Conservation (phyloP, 1,140 invertebrate species). For the Drosophila parvula region DNA sequence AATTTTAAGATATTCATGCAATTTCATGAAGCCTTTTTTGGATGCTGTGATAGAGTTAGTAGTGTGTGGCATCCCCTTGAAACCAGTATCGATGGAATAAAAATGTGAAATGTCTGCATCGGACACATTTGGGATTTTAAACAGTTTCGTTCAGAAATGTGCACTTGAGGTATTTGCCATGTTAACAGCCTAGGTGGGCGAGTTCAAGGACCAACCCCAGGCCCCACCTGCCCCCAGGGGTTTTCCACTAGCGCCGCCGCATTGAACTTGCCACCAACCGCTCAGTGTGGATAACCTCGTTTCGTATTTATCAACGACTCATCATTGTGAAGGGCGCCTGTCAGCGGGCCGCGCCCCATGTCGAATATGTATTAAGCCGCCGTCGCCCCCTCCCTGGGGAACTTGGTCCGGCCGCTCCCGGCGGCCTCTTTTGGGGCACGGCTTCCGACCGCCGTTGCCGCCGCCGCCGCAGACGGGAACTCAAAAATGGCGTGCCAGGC, state of each 20-base stretch:
- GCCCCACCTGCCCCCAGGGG: background rate
- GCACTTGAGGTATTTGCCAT: constrained; percentile 18
- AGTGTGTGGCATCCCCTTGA: background rate
- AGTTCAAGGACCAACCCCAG: constrained; percentile 29
- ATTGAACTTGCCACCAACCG: constrained; percentile 26
- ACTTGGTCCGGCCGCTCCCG: constrained; percentile 39
- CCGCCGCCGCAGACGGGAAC: constrained; percentile 21
- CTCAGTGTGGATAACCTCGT: constrained; percentile 31
- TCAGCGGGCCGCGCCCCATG: constrained; percentile 41
- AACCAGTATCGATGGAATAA: background rate
- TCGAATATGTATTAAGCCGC: constrained; percentile 30
- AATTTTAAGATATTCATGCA: constrained; percentile 1
- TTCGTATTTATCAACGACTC: constrained; percentile 52
- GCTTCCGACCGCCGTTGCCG: constrained; percentile 2
- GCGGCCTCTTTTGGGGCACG: constrained; percentile 38
- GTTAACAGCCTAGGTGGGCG: background rate
- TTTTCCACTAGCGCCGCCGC: background rate
- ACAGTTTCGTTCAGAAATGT: constrained; percentile 10
- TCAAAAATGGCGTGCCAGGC: constrained; percentile 65
- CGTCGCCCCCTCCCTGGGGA: background rate
- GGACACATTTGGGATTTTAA: constrained; percentile 6
- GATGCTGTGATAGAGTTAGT: background rate
- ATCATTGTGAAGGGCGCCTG: constrained; percentile 53
- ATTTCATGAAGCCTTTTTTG: background rate
- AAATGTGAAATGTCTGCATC: constrained; percentile 3